Conservation (phyloP, 1,140 invertebrate genomes). For the Meloidogyne chitwoodi region DNA sequence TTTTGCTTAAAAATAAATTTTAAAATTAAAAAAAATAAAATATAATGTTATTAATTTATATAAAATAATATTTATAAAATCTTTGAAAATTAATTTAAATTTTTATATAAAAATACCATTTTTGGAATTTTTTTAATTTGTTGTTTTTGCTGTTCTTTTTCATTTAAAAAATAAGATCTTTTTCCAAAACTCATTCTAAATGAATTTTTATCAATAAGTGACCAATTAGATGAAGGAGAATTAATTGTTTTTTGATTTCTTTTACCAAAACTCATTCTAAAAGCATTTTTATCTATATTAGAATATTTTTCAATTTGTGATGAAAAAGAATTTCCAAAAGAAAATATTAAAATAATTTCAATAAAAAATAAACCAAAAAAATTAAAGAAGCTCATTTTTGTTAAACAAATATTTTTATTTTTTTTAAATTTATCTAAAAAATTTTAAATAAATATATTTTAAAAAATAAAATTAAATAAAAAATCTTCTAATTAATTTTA, state of each 20-base stretch:
- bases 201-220: not conserved
- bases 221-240: not conserved
- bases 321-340: not conserved
- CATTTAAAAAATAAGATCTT: not conserved
- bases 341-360: not conserved
- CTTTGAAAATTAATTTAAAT: no score
- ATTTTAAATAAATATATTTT: not conserved
- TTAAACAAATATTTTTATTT: not conserved
- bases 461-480: no score
- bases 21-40: not conserved
- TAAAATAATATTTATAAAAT: no score
- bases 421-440: not conserved
- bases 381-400: not conserved
- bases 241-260: not conserved
- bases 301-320: not conserved
- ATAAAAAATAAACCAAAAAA: not conserved
- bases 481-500: no score
- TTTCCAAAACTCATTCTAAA: slow-evolving; percentile 3
- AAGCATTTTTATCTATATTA: slow-evolving; percentile 21
- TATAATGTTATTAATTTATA: no score
- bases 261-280: slow-evolving; percentile 34
- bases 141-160: not conserved
- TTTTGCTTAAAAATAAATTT: not conserved
- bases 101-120: no score
- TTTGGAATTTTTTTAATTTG: not conserved